These are phyloP conservation scores for Glyptemys insculpta DNA, from an alignment of 2,797 vertebrate species.

Conservation along the genomic window DNA sequence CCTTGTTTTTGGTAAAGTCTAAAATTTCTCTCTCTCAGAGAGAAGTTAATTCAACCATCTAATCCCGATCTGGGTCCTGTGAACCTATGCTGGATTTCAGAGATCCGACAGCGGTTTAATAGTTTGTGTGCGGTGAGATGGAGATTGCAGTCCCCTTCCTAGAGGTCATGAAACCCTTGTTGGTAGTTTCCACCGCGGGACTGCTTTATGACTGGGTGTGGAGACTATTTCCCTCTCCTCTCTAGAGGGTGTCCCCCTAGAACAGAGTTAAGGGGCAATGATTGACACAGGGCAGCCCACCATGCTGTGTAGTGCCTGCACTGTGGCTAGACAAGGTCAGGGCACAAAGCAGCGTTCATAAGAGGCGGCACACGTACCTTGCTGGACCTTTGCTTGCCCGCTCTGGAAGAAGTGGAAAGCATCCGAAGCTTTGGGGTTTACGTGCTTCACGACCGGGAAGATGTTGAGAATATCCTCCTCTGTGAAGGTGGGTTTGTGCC, in stretches of 20 bases:
- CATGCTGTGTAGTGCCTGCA: background rate
- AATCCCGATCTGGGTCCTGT: background rate
- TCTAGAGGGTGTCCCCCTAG: background rate
- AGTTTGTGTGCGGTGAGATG: background rate
- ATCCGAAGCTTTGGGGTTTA: conserved; percentile 98
- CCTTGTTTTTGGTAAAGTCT: background rate
- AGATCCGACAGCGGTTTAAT: background rate
- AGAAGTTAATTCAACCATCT: background rate
- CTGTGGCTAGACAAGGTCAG: fast-evolving
- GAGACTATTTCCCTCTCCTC: background rate
- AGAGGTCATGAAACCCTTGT: fast-evolving
- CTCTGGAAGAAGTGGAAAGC: conserved; percentile 99
- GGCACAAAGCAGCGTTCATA: background rate
- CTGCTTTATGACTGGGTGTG: background rate
- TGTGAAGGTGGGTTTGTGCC: conserved; percentile 97
- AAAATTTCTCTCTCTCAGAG: background rate
- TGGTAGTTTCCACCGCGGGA: background rate
- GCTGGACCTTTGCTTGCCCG: conserved; percentile 98
- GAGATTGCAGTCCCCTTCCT: background rate
- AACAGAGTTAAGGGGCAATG: fast-evolving
- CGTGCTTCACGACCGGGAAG: conserved; percentile 97
- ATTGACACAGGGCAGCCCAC: fast-evolving
- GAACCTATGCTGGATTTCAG: background rate
- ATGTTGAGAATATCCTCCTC: conserved; percentile 99
- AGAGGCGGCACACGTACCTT: conserved; percentile 82